A percentile compares a stretch with the other conserved stretches of the same genome.
phyloP scores from a whole-genome alignment of 2,888 invertebrate genomes.

The Psococerastis gibbosa region DNA sequence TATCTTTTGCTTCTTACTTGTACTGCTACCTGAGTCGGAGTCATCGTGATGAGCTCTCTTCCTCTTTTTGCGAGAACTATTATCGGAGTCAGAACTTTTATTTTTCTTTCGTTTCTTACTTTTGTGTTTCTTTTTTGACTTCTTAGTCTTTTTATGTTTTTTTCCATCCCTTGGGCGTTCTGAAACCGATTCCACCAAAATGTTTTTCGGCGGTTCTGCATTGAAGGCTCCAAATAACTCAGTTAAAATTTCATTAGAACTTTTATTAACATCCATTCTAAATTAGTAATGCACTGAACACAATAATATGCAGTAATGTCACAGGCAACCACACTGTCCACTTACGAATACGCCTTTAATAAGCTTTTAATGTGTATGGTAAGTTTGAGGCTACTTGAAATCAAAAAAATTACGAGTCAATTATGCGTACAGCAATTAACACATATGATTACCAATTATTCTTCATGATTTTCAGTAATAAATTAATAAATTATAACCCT shows the following conservation, averaged over 20 bases:
- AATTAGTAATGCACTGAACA: background rate
- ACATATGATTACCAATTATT: too few relatives aligned
- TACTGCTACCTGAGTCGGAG: constrained; percentile 14
- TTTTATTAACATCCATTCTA: constrained; percentile 26
- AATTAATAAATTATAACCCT: too few relatives aligned
- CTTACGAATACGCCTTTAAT: too few relatives aligned
- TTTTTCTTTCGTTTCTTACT: constrained; percentile 17
- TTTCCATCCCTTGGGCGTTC: constrained; percentile 23
- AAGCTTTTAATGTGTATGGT: too few relatives aligned
- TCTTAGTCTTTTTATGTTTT: constrained; percentile 14
- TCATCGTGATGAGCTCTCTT: constrained; percentile 14
- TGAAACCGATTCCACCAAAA: constrained; percentile 14
- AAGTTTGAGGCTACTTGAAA: too few relatives aligned
- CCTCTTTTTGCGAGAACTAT: too few relatives aligned
- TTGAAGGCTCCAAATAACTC: constrained; percentile 65
- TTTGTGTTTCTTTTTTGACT: constrained; percentile 17
- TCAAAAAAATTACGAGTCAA: too few relatives aligned
- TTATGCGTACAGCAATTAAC: too few relatives aligned
- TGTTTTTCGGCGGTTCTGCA: constrained; percentile 39
- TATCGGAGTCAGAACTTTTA: too few relatives aligned
- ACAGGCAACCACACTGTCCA: too few relatives aligned
- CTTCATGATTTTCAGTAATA: too few relatives aligned
- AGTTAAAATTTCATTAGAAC: constrained; percentile 61
- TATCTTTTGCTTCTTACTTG: constrained; percentile 22
- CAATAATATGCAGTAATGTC: too few relatives aligned